These are phyloP conservation scores for Philonicus albiceps DNA, from an alignment of 2,888 invertebrate species.

Conservation along the genomic window DNA sequence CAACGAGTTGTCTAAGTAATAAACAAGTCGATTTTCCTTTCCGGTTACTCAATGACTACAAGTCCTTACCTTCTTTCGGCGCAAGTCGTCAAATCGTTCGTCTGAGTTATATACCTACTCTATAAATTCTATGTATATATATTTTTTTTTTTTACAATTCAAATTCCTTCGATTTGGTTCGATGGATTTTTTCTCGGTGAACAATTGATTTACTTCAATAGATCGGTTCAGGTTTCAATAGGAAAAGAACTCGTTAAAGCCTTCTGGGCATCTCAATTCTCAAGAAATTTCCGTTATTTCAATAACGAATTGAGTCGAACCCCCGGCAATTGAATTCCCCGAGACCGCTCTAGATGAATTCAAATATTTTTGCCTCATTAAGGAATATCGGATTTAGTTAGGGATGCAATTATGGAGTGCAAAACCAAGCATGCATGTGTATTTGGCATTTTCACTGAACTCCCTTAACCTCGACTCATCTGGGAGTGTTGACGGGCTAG, in stretches of 20 bases:
- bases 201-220: not conserved
- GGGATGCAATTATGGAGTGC: not conserved
- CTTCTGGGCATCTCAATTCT: not conserved
- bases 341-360: not conserved
- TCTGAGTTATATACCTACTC: not conserved
- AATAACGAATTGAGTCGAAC: not conserved
- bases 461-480: not conserved
- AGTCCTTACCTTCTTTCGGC: not conserved
- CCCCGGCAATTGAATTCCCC: not conserved
- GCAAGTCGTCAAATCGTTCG: not conserved
- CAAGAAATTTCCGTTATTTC: not conserved
- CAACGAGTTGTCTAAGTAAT: not conserved
- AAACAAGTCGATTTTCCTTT: not conserved
- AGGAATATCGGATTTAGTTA: slow-evolving; percentile 27
- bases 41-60: not conserved
- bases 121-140: not conserved
- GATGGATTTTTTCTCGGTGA: not conserved
- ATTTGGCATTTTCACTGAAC: slow-evolving; percentile 9
- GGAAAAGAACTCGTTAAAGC: not conserved
- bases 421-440: not conserved
- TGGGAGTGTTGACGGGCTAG: slow-evolving; percentile 26
- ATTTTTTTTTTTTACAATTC: not conserved
- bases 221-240: not conserved
- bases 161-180: not conserved
- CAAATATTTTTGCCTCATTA: slow-evolving; percentile 21